Percentiles rank a stretch among this genome's conserved stretches.
These are phyloP conservation scores for Oreocharis arfaki DNA, from an alignment of 2,113 vertebrate genomes.

Conservation along the genomic window DNA sequence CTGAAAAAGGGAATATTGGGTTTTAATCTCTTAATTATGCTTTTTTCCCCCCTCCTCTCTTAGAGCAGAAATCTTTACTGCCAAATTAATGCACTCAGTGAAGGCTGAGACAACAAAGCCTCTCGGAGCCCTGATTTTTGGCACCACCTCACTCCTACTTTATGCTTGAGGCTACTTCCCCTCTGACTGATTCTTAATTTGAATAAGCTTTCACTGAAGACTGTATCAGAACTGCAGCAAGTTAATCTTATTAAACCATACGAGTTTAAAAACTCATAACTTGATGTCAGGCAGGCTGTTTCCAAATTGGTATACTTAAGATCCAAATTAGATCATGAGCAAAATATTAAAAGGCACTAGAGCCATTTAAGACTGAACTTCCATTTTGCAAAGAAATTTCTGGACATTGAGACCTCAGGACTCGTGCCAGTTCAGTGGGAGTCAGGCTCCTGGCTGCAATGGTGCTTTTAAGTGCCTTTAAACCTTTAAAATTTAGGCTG, in stretches of 20 bases:
- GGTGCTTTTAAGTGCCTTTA: neutral
- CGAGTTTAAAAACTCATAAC: neutral
- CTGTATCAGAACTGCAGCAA: conserved; percentile 15
- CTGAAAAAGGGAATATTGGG: neutral
- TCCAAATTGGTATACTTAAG: conserved; percentile 5
- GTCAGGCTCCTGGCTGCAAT: neutral
- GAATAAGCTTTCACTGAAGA: conserved; percentile 28
- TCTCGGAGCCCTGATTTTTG: neutral
- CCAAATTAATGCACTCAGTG: too few relatives aligned
- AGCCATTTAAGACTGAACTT: neutral
- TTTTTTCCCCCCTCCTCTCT: neutral
- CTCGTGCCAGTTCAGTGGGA: neutral
- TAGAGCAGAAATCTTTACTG: too few relatives aligned
- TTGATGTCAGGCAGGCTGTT: conserved; percentile 30
- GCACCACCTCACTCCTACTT: conserved; percentile 26
- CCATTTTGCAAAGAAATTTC: neutral
- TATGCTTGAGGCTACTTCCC: conserved; percentile 29
- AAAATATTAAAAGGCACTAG: conserved; percentile 29
- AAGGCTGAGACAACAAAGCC: conserved; percentile 15
- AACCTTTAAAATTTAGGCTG: neutral
- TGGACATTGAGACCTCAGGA: neutral
- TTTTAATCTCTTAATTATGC: conserved; percentile 26
- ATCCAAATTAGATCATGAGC: conserved; percentile 27
- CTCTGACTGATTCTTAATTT: conserved; percentile 22
- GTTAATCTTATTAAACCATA: conserved; percentile 35